Evolutionary conservation across 2,797 vertebrate genomes (phyloP).

Genomic region (Anguilla megastoma): DNA sequence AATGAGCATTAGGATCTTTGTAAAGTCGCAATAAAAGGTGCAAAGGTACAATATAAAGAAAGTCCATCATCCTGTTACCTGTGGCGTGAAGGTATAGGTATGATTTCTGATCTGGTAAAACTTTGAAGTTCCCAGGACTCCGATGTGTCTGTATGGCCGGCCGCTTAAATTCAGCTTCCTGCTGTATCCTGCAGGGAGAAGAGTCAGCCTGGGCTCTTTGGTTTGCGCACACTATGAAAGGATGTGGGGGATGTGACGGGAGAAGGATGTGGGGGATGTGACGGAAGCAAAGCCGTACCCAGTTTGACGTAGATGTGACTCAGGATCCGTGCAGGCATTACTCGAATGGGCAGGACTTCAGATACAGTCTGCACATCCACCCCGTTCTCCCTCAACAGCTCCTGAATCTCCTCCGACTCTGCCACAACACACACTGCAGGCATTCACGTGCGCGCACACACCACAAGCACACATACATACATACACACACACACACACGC

Average conservation of each 20-base stretch:
- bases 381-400: conserved; percentile 77
- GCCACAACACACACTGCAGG: conserved; percentile 87
- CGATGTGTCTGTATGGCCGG: conserved; percentile 92
- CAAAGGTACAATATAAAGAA: neutral
- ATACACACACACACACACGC: conserved; percentile 23
- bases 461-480: conserved; percentile 49
- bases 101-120: conserved; percentile 91
- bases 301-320: conserved; percentile 94
- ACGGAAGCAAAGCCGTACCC: conserved; percentile 69
- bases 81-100: conserved; percentile 91
- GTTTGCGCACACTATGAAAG: neutral
- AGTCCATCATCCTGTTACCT: conserved; percentile 72
- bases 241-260: neutral
- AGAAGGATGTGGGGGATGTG: neutral
- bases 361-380: conserved; percentile 82
- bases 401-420: conserved; percentile 85
- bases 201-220: neutral
- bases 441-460: neutral
- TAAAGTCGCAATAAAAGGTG: neutral
- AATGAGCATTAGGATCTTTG: neutral
- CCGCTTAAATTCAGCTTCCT: conserved; percentile 90
- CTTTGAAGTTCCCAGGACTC: conserved; percentile 95
- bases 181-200: conserved; percentile 76
- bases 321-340: conserved; percentile 92
- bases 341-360: conserved; percentile 84